Base-by-base conservation (phyloP, 2,888 invertebrate genomes). In the Eupeodes latifasciatus region DNA sequence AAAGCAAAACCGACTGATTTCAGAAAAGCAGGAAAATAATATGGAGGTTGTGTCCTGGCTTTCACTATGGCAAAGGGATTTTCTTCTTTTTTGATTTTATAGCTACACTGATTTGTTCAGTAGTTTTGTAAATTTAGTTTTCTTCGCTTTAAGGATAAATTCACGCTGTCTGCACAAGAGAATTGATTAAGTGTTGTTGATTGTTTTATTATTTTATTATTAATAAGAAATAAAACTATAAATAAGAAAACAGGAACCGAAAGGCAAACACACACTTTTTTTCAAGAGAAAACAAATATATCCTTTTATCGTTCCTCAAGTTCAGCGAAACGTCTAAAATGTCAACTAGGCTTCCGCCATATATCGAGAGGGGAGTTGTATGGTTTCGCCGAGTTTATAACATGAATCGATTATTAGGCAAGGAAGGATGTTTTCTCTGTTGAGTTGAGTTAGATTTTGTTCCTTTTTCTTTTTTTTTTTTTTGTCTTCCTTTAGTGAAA, bases 241-340 rank as follows among this genome's bases (percentile, higher is more conserved):
- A 67, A 88, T 80, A 78, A 69, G 67, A 85, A 88, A 88, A 88
- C 81, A 85, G 81, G 88, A 88, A 88, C 88, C 81, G 85, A 88
- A 88, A 85, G 74, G 53, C 88, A 78, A 85, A 81, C 69, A 85
- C 78, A 40, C 40, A 40, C 40, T 12, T 53, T 87, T 6, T 19
- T 36, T 55, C 59, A 72, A 75, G 77, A 61, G 74, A 85, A 77
- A 85, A 88, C 67, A 81, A 83, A 53, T 27, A 53, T 27, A 62
- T 75, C 77, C 78, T 72, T 85, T 71, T 61, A 62, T 81, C 81
- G 85, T 88, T 75, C 81, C 66, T 81, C 85, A 88, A 85, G 85
- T 88, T 88, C 77, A 85, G 85, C 88, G 85, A 88, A 88, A 85
- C 69, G 88, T 85, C 85, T 88, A 81, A 88, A 85, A 88, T 88